A percentile compares a stretch with the other conserved stretches of the same genome.
Evolutionary conservation across 2,888 invertebrate genomes (phyloP).

Genomic region (Athetis lepigone): DNA sequence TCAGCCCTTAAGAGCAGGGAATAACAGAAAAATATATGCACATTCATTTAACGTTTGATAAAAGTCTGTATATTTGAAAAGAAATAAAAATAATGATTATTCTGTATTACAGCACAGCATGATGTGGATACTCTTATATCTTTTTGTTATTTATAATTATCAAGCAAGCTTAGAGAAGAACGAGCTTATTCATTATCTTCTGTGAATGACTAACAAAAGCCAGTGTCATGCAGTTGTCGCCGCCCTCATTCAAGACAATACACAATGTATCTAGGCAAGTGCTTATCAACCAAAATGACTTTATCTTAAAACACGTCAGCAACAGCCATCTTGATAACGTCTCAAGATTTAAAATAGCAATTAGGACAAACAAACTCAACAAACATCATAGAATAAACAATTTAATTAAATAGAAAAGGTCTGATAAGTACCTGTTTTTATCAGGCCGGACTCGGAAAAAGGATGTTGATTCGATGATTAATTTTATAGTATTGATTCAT

Average conservation of each 20-base stretch:
- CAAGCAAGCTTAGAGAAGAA: not conserved
- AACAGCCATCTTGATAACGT: slow-evolving; percentile 37
- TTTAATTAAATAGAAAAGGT: not conserved
- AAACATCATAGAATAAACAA: slow-evolving; percentile 10
- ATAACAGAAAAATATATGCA: too few species aligned
- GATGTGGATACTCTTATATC: not conserved
- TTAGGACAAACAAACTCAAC: slow-evolving; percentile 20
- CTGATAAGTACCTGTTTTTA: not conserved
- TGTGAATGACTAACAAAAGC: not conserved
- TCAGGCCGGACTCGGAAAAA: slow-evolving; percentile 29
- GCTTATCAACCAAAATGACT: slow-evolving; percentile 35
- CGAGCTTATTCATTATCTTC: not conserved
- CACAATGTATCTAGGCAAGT: not conserved
- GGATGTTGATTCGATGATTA: slow-evolving; percentile 55
- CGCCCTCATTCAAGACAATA: slow-evolving; percentile 26
- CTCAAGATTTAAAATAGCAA: slow-evolving; percentile 22
- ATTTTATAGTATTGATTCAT: slow-evolving; percentile 67
- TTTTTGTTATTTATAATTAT: not conserved
- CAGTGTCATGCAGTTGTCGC: slow-evolving; percentile 6
- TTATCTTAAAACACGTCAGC: slow-evolving; percentile 44
- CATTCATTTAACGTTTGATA: too few species aligned
- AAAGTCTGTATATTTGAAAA: too few species aligned
- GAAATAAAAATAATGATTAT: not conserved
- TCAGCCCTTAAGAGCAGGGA: too few species aligned
- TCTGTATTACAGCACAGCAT: not conserved